Evolutionary conservation across 2,888 invertebrate species (phyloP), one percentile per base, ranked within the genome.

Genomic region (Ypsolopha sequella): DNA sequence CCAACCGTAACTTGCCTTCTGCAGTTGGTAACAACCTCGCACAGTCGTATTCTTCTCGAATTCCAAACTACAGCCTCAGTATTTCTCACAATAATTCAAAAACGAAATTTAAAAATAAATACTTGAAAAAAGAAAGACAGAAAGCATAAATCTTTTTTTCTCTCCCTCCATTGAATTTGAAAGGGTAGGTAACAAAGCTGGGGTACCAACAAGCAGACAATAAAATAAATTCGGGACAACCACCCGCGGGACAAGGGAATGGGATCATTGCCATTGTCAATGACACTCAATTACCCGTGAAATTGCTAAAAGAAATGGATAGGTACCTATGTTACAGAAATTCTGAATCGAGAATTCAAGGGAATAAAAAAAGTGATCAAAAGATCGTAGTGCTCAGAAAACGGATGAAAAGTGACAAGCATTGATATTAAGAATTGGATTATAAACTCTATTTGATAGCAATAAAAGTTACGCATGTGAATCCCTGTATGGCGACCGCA

Each of bases 251-350:
- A 2, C 38, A 11, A 38, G 36, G 36, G 36, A 36, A 8, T 2
- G 24, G 48, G 36, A 13, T 36, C 48, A 48, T 36, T 48, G 33
- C 38, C 69, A 67, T 67, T 75, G 71, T 72, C 70, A 68, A 70
- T 65, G 70, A 60, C 58, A 68, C 69, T 76, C 75, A 77, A 77
- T 81, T 81, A 76, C 71, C 74, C 78, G 72, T 80, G 74, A 80
- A 78, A 80, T 80, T 77, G 73, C 66, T 63, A 45, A 49, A 49
- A 33, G 41, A 10, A 49, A 49, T 34, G 47, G 38, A 47, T 46
- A 46, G 11, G 47, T 55, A 51, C 48, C 45, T 52, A 51, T 43
- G 24, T 48, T 52, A 54, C 50, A 52, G 9, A 33, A 33, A 34
- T 10, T 35, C 34, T 11, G 7, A 24, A 14, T 43, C 24, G 6